Conservation (phyloP, 2,113 vertebrate species). For the Acrocephalus arundinaceus region DNA sequence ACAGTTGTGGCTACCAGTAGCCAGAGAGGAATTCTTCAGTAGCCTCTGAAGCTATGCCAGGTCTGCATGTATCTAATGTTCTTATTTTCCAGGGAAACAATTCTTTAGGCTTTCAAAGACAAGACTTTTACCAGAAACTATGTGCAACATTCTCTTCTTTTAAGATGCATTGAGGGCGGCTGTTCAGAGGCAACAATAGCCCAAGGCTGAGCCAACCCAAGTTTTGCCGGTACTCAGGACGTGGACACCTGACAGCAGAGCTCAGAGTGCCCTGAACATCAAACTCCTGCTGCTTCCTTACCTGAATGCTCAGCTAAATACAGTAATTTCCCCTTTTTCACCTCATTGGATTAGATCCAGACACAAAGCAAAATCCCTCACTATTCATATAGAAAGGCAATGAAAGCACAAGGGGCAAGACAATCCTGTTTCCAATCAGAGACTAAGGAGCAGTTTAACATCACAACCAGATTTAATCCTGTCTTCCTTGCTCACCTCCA, state of each 20-base stretch:
- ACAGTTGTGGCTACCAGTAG: conserved; percentile 48
- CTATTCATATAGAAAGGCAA: neutral
- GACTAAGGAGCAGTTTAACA: neutral
- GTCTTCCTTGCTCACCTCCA: neutral
- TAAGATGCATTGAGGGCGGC: neutral
- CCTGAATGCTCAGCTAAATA: neutral
- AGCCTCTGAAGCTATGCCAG: conserved; percentile 51
- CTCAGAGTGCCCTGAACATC: neutral
- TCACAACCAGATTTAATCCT: neutral
- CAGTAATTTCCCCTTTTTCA: neutral
- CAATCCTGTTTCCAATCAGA: neutral
- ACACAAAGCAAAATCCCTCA: neutral
- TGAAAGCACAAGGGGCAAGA: neutral
- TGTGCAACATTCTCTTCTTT: neutral
- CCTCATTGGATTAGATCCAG: neutral
- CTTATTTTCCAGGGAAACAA: conserved; percentile 24
- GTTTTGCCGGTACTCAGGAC: neutral
- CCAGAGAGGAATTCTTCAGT: conserved; percentile 35
- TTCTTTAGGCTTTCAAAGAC: conserved; percentile 3
- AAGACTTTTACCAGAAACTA: conserved; percentile 20
- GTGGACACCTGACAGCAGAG: neutral
- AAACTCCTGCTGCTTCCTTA: neutral
- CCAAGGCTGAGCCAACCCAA: neutral
- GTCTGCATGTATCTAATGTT: neutral
- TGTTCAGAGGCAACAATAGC: neutral